These are phyloP conservation scores for Aleadryas rufinucha DNA, from an alignment of 2,113 vertebrate genomes.

Conservation along the genomic window DNA sequence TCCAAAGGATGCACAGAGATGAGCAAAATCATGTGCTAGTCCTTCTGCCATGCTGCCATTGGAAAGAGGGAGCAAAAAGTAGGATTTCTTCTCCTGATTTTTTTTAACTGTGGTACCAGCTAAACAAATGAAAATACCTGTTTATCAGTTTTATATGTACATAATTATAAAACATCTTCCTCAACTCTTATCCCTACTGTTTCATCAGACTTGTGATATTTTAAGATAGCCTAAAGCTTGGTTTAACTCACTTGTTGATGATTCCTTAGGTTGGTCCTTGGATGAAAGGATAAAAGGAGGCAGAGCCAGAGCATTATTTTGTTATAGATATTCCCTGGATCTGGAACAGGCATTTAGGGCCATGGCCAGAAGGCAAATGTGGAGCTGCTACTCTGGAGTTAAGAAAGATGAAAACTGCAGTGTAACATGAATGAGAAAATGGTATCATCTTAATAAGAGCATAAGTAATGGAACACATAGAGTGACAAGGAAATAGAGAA, in stretches of 20 bases:
- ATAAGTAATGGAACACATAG: neutral
- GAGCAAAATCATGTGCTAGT: neutral
- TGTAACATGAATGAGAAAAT: neutral
- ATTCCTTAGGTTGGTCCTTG: neutral
- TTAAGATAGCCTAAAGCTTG: neutral
- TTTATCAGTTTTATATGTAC: neutral
- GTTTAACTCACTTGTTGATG: neutral
- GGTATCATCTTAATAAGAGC: neutral
- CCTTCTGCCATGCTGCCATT: neutral
- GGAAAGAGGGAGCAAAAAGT: neutral
- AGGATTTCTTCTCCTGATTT: neutral
- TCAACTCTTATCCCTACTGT: neutral
- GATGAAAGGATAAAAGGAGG: neutral
- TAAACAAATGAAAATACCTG: rapidly evolving
- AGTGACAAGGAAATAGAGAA: neutral
- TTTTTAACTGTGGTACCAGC: neutral
- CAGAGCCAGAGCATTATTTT: neutral
- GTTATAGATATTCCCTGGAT: neutral
- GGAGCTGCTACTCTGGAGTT: neutral
- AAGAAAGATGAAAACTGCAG: neutral
- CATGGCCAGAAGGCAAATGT: neutral
- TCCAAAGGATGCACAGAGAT: neutral
- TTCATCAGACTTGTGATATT: neutral
- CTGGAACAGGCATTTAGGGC: neutral
- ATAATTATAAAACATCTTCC: neutral